Percentiles rank a stretch among this genome's conserved stretches.
Evolutionary conservation across 2,888 invertebrate genomes (phyloP).

Genomic region (Fragum whitleyi): DNA sequence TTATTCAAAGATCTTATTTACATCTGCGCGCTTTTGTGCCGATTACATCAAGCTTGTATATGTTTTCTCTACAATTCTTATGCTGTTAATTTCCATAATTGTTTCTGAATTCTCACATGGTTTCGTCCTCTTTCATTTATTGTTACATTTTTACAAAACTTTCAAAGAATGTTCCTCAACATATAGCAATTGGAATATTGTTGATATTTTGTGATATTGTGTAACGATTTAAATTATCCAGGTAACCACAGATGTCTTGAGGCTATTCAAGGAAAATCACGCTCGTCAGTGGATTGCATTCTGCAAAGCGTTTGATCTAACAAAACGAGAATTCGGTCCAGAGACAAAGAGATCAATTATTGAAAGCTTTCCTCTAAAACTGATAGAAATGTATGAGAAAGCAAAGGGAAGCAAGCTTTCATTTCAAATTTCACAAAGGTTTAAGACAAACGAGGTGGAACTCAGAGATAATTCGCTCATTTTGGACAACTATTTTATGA

Average conservation of each 20-base stretch:
- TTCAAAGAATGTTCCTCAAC: too few relatives aligned
- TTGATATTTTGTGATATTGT: too few relatives aligned
- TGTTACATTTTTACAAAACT: too few relatives aligned
- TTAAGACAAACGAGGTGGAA: slow-evolving; percentile 10
- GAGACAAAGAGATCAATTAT: slow-evolving; percentile 3
- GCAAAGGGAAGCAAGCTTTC: slow-evolving; percentile 10
- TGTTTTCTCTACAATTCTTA: too few relatives aligned
- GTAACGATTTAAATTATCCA: too few relatives aligned
- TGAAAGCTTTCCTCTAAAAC: slow-evolving; percentile 33
- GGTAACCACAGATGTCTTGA: neutral
- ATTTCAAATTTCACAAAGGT: slow-evolving; percentile 15
- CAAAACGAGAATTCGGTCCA: slow-evolving; percentile 40
- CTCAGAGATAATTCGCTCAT: slow-evolving; percentile 2
- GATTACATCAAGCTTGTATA: too few relatives aligned
- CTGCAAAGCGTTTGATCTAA: slow-evolving; percentile 44
- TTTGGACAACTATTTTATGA: neutral
- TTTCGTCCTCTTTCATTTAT: too few relatives aligned
- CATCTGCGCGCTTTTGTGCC: too few relatives aligned
- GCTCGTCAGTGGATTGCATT: slow-evolving; percentile 52
- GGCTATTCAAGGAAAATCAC: slow-evolving; percentile 17
- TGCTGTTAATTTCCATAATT: too few relatives aligned
- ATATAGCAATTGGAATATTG: too few relatives aligned
- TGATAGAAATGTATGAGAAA: slow-evolving; percentile 31
- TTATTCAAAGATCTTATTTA: too few relatives aligned
- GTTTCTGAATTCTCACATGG: too few relatives aligned